Evolutionary conservation across 2,888 invertebrate species (phyloP).

Genomic region (Volucella inanis): DNA sequence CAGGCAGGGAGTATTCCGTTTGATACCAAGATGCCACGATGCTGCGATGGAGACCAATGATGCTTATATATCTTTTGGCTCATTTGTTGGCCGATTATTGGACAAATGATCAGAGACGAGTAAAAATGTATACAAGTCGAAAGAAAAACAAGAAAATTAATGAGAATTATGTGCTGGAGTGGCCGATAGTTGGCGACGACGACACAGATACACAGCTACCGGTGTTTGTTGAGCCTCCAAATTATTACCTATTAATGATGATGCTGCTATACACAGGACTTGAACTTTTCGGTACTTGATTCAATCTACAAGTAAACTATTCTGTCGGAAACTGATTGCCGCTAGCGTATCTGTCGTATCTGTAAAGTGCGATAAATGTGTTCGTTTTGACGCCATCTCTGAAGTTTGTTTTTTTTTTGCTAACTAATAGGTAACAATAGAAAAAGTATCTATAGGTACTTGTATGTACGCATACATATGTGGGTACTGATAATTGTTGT

Average conservation of each 20-base stretch:
- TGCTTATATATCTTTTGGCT: slow-evolving; percentile 55
- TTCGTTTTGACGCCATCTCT: slow-evolving; percentile 61
- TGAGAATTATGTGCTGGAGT: slow-evolving; percentile 65
- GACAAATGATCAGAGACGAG: slow-evolving; percentile 63
- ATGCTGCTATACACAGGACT: slow-evolving; percentile 36
- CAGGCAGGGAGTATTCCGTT: not conserved
- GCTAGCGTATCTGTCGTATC: not conserved
- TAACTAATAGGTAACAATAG: slow-evolving; percentile 12
- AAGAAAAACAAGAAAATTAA: slow-evolving; percentile 73
- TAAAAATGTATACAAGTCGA: slow-evolving; percentile 45
- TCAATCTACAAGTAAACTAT: slow-evolving; percentile 18
- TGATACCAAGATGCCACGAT: not conserved
- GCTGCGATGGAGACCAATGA: slow-evolving; percentile 19
- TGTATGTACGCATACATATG: too few relatives aligned
- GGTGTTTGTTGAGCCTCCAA: slow-evolving; percentile 72
- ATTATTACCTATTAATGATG: slow-evolving; percentile 73
- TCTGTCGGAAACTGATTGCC: too few relatives aligned
- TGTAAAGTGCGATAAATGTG: slow-evolving; percentile 47
- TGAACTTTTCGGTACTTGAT: slow-evolving; percentile 34
- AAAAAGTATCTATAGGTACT: slow-evolving; percentile 15
- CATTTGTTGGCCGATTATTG: slow-evolving; percentile 73
- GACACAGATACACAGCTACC: slow-evolving; percentile 65
- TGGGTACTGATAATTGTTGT: slow-evolving; percentile 42
- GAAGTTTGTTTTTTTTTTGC: not conserved
- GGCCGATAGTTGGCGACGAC: slow-evolving; percentile 37